Evolutionary conservation across 2,888 invertebrate genomes (phyloP), one percentile per base, ranked within the genome.

Genomic region (Drosophila histrio): DNA sequence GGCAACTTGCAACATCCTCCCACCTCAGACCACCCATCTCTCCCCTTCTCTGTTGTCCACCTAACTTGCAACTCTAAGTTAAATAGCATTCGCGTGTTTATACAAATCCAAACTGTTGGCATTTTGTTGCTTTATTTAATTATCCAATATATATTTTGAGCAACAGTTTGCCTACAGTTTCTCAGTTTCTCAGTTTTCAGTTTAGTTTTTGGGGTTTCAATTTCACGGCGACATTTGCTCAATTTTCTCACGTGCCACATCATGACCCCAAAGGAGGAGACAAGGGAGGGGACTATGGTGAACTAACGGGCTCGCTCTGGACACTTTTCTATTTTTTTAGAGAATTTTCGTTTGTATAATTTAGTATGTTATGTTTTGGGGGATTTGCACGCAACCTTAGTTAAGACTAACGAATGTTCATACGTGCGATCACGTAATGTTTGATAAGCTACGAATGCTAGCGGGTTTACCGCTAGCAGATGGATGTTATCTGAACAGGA

Each of bases 381-480:
- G 79, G 72, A 84, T 87, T 84, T 77, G 84, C 84, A 80, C 72
- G 81, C 63, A 72, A 87, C 68, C 70, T 74, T 82, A 72, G 84
- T 66, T 84, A 62, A 63, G 72, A 63, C 87, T 73, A 88, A 84
- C 81, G 84, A 78, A 87, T 81, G 88, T 67, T 65, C 79, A 81
- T 81, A 84, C 84, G 84, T 84, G 84, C 68, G 69, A 75, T 63
- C 87, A 87, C 88, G 88, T 88, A 88, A 66, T 44, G 58, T 52
- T 26, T 68, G 85, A 82, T 81, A 78, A 69, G 66, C 60, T 50
- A 54, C 46, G 5, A 84, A 81, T 74, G 66, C 71, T 63, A 44
- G 44, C 8, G 59, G 19, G 11, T 11, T 39, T 39, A 5, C 30
- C 53, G 30, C 9, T 19, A 38, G 50, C 53, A 53, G 49, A 63